Conservation (phyloP, 1,140 invertebrate genomes). For the Bombyx mori region ASM3026992v2 NC_085117.1:9606501-9607000, state of each 20-base stretch:
- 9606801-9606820: slow-evolving; percentile 55
- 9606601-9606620: too few species aligned
- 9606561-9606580: background rate
- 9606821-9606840: slow-evolving; percentile 57
- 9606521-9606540: slow-evolving; percentile 3
- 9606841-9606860: slow-evolving; percentile 59
- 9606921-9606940: too few species aligned
- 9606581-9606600: background rate
- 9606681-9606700: too few species aligned
- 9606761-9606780: slow-evolving; percentile 30
- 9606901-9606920: background rate
- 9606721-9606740: background rate
- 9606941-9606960: too few species aligned
- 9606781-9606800: slow-evolving; percentile 45
- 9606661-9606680: too few species aligned
- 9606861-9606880: slow-evolving; percentile 28
- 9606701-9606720: too few species aligned
- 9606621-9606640: too few species aligned
- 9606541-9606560: slow-evolving; percentile 4
- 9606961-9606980: too few species aligned
- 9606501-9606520: slow-evolving; percentile 1
- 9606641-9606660: too few species aligned
- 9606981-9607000: too few species aligned
- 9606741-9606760: background rate
- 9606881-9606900: slow-evolving; percentile 15